Conservation (phyloP, 2,797 vertebrate species). For the Oophaga sylvatica region DNA sequence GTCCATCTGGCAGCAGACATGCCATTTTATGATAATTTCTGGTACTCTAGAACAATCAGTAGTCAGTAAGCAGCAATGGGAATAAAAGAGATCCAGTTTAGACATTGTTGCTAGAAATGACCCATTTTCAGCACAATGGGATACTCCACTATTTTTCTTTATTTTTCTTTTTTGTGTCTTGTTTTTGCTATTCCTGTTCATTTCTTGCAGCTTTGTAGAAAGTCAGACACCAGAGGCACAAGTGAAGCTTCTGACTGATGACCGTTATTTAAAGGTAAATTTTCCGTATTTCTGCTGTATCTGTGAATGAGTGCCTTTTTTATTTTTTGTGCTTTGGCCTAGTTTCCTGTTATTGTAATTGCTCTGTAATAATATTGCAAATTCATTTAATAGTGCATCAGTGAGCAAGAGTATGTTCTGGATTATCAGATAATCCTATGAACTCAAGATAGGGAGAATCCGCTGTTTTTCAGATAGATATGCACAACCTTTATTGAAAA, state of each 20-base stretch:
- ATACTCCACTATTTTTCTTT: neutral
- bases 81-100: no score
- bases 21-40: no score
- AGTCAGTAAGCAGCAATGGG: no score
- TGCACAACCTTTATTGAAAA: no score
- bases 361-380: neutral
- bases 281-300: neutral
- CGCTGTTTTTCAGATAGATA: no score
- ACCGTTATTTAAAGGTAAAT: constrained; percentile 85
- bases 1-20: no score
- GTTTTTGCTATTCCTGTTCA: neutral
- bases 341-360: neutral
- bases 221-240: constrained; percentile 81
- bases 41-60: no score
- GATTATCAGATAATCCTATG: no score
- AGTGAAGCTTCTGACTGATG: constrained; percentile 78
- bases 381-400: neutral
- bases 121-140: no score
- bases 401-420: no score
- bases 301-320: neutral
- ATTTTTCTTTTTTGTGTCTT: neutral
- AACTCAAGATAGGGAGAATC: no score
- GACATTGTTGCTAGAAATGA: no score
- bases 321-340: neutral
- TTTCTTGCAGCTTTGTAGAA: constrained; percentile 82